A percentile compares a stretch with the other conserved stretches of the same genome.
Evolutionary conservation across 2,113 vertebrate genomes (phyloP).

Genomic region (Cinclus cinclus): DNA sequence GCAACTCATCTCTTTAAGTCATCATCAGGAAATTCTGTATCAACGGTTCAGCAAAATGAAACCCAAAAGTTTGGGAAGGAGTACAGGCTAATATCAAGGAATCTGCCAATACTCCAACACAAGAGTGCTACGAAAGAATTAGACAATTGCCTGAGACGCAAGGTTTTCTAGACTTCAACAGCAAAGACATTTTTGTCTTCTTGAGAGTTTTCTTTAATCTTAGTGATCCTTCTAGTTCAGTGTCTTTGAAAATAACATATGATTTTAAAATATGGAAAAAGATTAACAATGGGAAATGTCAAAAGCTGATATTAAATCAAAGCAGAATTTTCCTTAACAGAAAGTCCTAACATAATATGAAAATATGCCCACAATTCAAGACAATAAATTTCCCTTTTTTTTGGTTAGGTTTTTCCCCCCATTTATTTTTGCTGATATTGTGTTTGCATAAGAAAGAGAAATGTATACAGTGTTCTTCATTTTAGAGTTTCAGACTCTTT

Average conservation of each 20-base stretch:
- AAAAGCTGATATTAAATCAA: not conserved
- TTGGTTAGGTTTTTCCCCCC: not conserved
- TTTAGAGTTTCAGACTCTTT: not conserved
- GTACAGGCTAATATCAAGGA: not conserved
- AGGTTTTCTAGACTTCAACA: not conserved
- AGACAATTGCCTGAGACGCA: not conserved
- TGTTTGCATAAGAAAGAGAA: not conserved
- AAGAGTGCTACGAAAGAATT: not conserved
- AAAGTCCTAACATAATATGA: not conserved
- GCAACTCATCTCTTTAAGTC: not conserved
- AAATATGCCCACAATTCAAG: not conserved
- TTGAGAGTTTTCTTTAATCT: not conserved
- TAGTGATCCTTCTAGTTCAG: not conserved
- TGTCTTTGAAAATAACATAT: not conserved
- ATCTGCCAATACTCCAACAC: not conserved
- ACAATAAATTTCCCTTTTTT: not conserved
- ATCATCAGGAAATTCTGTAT: not conserved
- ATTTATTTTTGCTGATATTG: not conserved
- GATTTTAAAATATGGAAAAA: not conserved
- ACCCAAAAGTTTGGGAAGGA: not conserved
- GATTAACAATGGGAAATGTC: not conserved
- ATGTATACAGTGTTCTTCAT: not conserved
- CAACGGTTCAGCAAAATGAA: not conserved
- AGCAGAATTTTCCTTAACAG: not conserved
- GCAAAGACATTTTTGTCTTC: not conserved